Base-by-base conservation (phyloP, 2,113 vertebrate genomes). In the Scomber scombrus region DNA sequence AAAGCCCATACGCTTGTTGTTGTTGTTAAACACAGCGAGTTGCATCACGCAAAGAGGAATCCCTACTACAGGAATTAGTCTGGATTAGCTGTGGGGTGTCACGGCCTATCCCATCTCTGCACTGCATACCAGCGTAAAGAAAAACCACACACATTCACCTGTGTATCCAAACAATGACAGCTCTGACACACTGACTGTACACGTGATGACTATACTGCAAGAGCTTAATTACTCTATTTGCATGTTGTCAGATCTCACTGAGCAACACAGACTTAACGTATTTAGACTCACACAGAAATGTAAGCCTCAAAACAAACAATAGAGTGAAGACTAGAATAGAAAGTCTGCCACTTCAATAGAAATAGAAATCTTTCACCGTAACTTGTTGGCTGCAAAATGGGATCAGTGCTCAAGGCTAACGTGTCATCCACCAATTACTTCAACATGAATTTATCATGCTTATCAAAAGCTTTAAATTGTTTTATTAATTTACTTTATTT, bases 31-130 rank as follows among this genome's bases (percentile, higher is more conserved):
- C 26, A 10, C 21, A 34, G 40, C 10, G 0, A n/a, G 63, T 89
- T 87, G 87, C 80, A 74, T 92, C 89, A 91, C 8, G 40, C 60
- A 49, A 18, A 68, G 70, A 80, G 83, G 58, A 80, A 88, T 88
- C 77, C 71, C 75, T 60, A 55, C 45, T 19, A n/a, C 34, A 65
- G 52, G 60, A 51, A 78, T 91, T 81, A 86, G 14, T 6, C 2
- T 2, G 67, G 81, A 85, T 89, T 80, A 84, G 13, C 23, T 2
- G 11, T 9, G 11, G 66, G 68, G 43, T 73, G 88, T 89, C 45
- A 76, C 49, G 7, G 65, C 80, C 72, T 66, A 50, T 62, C 62
- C 57, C 58, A 13, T 58, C 55, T 50, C 43, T 18, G 74, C 18
- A 15, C 46, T 19, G 71, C 85, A 85, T 85, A 62, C 86, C 86